phyloP scores from a whole-genome alignment of 2,797 vertebrate species.

The Neosalanx taihuensis region DNA sequence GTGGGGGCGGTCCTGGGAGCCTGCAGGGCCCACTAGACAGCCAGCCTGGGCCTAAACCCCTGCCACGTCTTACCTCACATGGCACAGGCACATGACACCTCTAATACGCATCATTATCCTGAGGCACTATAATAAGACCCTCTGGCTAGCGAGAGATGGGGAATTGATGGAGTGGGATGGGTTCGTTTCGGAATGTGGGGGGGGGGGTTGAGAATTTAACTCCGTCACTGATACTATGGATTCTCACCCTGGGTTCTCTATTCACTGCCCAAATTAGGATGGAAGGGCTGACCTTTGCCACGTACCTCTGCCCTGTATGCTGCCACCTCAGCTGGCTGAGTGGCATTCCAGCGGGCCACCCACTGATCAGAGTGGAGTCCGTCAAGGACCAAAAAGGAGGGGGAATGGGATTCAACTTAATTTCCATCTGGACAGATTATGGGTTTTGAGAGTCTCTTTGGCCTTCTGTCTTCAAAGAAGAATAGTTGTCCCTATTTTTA shows the following conservation, averaged over 20 bases:
- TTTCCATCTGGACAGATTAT: conserved; percentile 41
- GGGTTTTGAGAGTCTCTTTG: conserved; percentile 39
- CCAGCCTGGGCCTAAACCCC: not conserved
- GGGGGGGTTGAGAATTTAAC: conserved; percentile 27
- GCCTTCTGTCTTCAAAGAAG: conserved; percentile 30
- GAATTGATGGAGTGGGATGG: conserved; percentile 24
- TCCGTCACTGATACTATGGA: conserved; percentile 40
- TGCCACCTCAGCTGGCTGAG: conserved; percentile 21
- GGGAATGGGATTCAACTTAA: conserved; percentile 17
- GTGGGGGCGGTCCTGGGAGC: no score
- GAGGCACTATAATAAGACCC: not conserved
- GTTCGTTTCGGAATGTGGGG: conserved; percentile 13
- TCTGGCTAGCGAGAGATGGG: not conserved
- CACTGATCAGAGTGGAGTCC: conserved; percentile 26
- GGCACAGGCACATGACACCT: conserved; percentile 52
- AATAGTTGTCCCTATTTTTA: conserved; percentile 58
- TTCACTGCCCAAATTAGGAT: conserved; percentile 36
- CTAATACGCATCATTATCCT: not conserved
- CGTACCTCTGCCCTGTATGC: conserved; percentile 35
- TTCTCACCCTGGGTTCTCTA: conserved; percentile 20
- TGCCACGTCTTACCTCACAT: conserved; percentile 39
- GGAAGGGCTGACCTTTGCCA: conserved; percentile 36
- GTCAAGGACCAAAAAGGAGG: conserved; percentile 15
- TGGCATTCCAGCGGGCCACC: conserved; percentile 28
- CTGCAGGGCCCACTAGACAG: not conserved